phyloP scores from a whole-genome alignment of 2,888 invertebrate species.

The Ophion obscuratus region DNA sequence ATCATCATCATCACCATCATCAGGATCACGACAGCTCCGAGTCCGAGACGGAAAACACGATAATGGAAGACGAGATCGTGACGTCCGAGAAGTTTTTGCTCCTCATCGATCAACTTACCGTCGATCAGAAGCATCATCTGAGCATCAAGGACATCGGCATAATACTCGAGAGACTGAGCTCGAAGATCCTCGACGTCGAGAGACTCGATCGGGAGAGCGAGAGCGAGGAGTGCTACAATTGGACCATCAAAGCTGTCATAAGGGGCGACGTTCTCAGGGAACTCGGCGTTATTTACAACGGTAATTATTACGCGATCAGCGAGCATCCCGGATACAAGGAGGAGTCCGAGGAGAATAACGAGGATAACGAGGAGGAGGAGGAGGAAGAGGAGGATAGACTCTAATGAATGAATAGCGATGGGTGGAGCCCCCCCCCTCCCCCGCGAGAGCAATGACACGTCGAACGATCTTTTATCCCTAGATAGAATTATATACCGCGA shows the following conservation, averaged over 20 bases:
- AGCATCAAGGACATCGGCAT: constrained; percentile 98
- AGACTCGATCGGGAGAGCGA: constrained; percentile 95
- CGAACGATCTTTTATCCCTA: constrained; percentile 58
- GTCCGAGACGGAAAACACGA: constrained; percentile 96
- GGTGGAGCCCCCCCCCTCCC: too few relatives aligned
- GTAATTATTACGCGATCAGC: constrained; percentile 97
- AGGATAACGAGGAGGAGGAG: constrained; percentile 94
- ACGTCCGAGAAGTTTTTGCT: constrained; percentile 96
- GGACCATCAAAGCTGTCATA: constrained; percentile 98
- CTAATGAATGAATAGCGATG: constrained; percentile 77
- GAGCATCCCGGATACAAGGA: constrained; percentile 97
- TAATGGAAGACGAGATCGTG: constrained; percentile 95
- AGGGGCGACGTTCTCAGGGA: constrained; percentile 95
- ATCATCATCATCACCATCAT: constrained; percentile 78
- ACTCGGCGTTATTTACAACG: constrained; percentile 97
- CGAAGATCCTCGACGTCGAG: constrained; percentile 97
- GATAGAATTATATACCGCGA: constrained; percentile 61
- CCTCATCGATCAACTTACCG: constrained; percentile 96
- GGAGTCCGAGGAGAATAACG: constrained; percentile 93
- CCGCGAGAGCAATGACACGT: not conserved
- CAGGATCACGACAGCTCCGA: constrained; percentile 94
- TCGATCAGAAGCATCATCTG: constrained; percentile 95
- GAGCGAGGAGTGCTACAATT: constrained; percentile 97
- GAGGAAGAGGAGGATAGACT: constrained; percentile 86
- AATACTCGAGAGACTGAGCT: constrained; percentile 95